A percentile compares a stretch with the other conserved stretches of the same genome.
phyloP scores from a whole-genome alignment of 2,113 vertebrate species.

The Oostethus manadensis region DNA sequence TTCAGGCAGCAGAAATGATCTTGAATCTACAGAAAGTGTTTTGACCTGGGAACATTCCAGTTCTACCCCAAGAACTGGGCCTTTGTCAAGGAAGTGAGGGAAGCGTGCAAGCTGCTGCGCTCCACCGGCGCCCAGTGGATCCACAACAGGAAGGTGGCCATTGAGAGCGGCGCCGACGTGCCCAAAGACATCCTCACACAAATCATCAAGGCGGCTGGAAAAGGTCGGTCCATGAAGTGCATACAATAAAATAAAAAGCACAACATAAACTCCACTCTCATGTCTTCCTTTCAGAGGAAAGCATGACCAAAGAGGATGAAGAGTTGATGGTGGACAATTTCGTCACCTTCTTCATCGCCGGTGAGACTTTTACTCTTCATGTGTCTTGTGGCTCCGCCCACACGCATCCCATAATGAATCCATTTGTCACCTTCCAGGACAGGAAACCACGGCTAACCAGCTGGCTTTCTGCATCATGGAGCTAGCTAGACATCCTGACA shows the following conservation, averaged over 20 bases:
- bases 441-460: constrained; percentile 88
- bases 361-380: constrained; percentile 59
- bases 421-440: constrained; percentile 66
- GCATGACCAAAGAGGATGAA: constrained; percentile 70
- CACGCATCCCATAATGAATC: not conserved
- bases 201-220: constrained; percentile 78
- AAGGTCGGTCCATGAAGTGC: constrained; percentile 22
- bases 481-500: constrained; percentile 80
- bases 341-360: constrained; percentile 88
- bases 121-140: constrained; percentile 79
- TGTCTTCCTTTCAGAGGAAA: constrained; percentile 65
- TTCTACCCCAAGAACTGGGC: constrained; percentile 71
- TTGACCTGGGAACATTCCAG: constrained; percentile 35
- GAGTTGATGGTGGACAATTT: constrained; percentile 89
- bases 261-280: not conserved
- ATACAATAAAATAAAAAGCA: not conserved
- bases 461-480: constrained; percentile 85
- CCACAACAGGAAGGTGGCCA: constrained; percentile 68
- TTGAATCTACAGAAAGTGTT: too few relatives aligned
- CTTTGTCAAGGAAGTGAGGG: constrained; percentile 70
- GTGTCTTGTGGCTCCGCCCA: too few relatives aligned
- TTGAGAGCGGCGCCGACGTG: constrained; percentile 71
- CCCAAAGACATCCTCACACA: constrained; percentile 84
- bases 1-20: too few relatives aligned
- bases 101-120: constrained; percentile 75